Evolutionary conservation across 2,888 invertebrate genomes (phyloP).

Genomic region (Nephrotoma flavescens): DNA sequence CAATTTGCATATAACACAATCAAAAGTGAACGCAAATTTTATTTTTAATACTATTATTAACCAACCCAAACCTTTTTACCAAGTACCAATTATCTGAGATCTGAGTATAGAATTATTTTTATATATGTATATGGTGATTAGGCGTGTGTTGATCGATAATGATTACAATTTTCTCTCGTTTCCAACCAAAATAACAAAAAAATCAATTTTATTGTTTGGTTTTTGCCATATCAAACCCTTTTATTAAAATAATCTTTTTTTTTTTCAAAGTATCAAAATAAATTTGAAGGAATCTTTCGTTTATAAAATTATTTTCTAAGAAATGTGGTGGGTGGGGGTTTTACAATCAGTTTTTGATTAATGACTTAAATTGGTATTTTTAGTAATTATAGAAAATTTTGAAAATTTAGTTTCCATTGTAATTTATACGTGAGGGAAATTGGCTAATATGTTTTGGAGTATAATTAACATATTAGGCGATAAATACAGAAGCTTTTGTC

Average conservation of each 20-base stretch:
- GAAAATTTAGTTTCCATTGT: neutral
- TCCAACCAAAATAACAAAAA: neutral
- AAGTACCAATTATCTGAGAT: neutral
- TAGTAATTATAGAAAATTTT: neutral
- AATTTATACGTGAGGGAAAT: too few species aligned
- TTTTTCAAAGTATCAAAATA: neutral
- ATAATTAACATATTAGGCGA: too few species aligned
- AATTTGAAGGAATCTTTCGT: neutral
- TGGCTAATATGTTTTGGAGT: too few species aligned
- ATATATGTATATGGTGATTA: neutral
- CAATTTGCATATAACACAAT: neutral
- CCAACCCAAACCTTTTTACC: neutral
- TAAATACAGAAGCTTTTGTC: too few species aligned
- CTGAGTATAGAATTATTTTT: neutral
- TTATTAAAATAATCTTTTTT: neutral
- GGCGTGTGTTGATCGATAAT: neutral
- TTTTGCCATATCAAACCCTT: neutral
- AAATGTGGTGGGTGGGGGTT: neutral
- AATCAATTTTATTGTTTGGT: neutral
- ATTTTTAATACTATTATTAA: neutral
- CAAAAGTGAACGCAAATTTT: neutral
- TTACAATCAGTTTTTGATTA: neutral
- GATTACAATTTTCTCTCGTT: neutral
- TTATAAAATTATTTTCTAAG: neutral
- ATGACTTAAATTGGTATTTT: neutral